Base-by-base conservation (phyloP, 2,113 vertebrate genomes). In the Eleginops maclovinus region DNA sequence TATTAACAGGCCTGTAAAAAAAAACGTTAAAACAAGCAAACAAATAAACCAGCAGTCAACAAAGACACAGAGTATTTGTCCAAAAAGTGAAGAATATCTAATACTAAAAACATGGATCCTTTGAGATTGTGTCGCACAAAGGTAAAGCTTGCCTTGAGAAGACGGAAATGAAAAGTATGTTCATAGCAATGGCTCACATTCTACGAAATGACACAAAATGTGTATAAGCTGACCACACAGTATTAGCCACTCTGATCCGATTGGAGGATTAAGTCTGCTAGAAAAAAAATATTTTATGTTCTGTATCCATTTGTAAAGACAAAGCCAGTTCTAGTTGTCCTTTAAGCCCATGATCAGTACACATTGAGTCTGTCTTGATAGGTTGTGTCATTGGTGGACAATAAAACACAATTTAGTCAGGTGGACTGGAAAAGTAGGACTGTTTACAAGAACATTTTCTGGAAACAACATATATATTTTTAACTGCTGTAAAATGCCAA, bases 311-410 rank as follows among this genome's bases (percentile, higher is more conserved):
- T 21, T 68, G 53, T 49, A n/a, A 41, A 41, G 44, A 59, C 10
- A 24, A 2, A 31, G n/a, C n/a, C n/a, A n/a, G n/a, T n/a, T n/a
- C n/a, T n/a, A n/a, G n/a, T n/a, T n/a, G n/a, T n/a, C n/a, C n/a
- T n/a, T n/a, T n/a, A n/a, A 64, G 43, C 67, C 41, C 8, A 41
- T 49, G 36, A 51, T 50, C 49, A 50, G 41, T 24, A 14, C 12
- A 60, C 13, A 56, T 77, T 19, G n/a, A 26, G 43, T 26, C 16
- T 83, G n/a, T 62, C 36, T 73, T 54, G 11, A 50, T 21, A 75
- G 22, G 44, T 11, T 51, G 4, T 59, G 24, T 31, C 51, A 36
- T 64, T 24, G 21, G 10, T 11, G 3, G 13, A 21, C 11, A 28
- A 19, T 44, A 17, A 12, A 61, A 46, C 40, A 60, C 17, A 60